A percentile compares a stretch with the other conserved stretches of the same genome.
Evolutionary conservation across 2,113 vertebrate species (phyloP).

Genomic region (Phalacrocorax pelagicus): DNA sequence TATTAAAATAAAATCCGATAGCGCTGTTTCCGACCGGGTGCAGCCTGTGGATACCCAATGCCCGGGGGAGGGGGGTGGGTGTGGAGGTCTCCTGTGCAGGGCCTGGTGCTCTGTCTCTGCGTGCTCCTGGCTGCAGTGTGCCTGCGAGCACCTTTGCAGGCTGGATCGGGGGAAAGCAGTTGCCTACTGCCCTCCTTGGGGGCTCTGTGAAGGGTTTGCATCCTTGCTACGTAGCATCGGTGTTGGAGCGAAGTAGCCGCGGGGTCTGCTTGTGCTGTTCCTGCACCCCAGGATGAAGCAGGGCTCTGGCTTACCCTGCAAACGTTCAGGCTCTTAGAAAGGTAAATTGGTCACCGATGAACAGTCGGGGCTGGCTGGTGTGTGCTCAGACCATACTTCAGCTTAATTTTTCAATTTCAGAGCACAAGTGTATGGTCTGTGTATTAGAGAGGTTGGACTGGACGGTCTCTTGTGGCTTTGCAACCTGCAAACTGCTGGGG

Average conservation of each 20-base stretch:
- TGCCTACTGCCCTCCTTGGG: background rate
- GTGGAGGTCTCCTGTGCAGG: background rate
- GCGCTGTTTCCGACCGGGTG: background rate
- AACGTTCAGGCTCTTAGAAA: background rate
- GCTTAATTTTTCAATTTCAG: background rate
- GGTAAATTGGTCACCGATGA: background rate
- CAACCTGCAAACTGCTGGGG: background rate
- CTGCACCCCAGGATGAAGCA: background rate
- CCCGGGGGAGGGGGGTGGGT: too few relatives aligned
- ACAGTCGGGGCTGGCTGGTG: background rate
- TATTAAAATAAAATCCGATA: background rate
- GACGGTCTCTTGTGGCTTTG: background rate
- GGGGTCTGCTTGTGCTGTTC: background rate
- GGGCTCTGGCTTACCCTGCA: background rate
- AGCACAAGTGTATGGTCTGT: background rate
- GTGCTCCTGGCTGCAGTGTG: background rate
- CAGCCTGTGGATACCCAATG: background rate
- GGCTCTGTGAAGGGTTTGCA: background rate
- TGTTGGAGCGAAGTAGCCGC: background rate
- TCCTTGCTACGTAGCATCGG: rapidly evolving
- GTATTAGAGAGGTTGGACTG: background rate
- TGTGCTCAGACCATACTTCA: rapidly evolving
- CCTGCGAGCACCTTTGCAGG: background rate
- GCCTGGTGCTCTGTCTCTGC: background rate
- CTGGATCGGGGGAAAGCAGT: background rate